Evolutionary conservation across 2,113 vertebrate species (phyloP), one percentile per base, ranked within the genome.

Genomic region (Bufo bufo): DNA sequence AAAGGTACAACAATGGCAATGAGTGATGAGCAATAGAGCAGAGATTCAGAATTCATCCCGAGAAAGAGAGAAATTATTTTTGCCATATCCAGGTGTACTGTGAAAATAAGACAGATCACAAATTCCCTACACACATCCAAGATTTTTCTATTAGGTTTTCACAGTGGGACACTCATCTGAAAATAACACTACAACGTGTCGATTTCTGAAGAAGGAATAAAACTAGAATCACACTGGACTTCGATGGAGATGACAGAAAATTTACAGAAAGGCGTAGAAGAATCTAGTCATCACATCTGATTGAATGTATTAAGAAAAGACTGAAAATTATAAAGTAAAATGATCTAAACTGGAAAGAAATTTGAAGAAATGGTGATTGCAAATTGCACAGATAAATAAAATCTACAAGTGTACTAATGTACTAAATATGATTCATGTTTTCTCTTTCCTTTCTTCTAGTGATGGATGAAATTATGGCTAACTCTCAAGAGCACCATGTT

Each of bases 101-200:
- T 82, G 59, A 82, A 49, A 65, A 61, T 65, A 43, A 65, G 43
- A 65, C 3, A 59, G 59, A 83, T 23, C 47, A 52, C 17, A 69
- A 16, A 69, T 65, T 47, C 16, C 20, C 11, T 33, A 69, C 61
- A 69, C 63, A 69, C 20, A 83, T 50, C 20, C 61, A 69, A 52
- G 63, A 33, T 50, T 83, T 83, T 69, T 69, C 45, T 69, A 83
- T 83, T 69, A 83, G 61, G 52, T 69, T 66, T 50, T 69, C 81
- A 69, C 81, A 69, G 63, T 23, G 17, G 1, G 63, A 23, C 49
- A 49, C 61, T n/a, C 2, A 4, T n/a, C 59, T 52, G 61, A 66
- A 83, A 50, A 69, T 43, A 69, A 66, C 61, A 69, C 63, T n/a
- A 8, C 14, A 69, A 83, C 50, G 20, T 47, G 16, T 45, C 49